Evolutionary conservation across 2,113 vertebrate genomes (phyloP), one percentile per base, ranked within the genome.

Genomic region (Nerophis lumbriciformis): DNA sequence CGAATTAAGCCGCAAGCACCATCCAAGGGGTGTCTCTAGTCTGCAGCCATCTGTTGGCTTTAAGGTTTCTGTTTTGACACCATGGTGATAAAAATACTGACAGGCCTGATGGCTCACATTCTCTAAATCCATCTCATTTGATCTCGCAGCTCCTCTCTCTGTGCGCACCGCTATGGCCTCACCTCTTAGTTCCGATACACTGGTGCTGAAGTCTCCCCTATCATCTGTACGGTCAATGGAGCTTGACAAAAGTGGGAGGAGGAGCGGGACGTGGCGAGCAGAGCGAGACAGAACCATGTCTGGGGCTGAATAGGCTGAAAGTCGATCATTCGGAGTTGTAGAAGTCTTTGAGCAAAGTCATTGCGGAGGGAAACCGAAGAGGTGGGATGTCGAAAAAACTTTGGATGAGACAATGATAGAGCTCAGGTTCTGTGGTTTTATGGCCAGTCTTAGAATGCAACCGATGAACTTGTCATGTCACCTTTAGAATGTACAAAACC

Each of bases 281-380:
- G 60, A 65, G 55, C 47, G 66, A 68, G 63, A 73, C 54, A 50
- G 61, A 79, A 70, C 51, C 60, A 60, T 49, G 66, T 74, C 52
- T 75, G 73, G 44, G 16, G 72, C 13, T 56, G 49, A 44, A 58
- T 54, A 66, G 53, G 16, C 8, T 4, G 48, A 72, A 70, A 77
- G 68, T 63, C 76, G 61, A 69, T 79, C 71, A 61, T 53, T 59
- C 19, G 50, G 49, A 79, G 72, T 83, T 79, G 64, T 7, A 55
- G 28, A 76, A 81, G 83, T 86, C 83, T 79, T 86, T 87, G 79
- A 80, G 69, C 69, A 86, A 86, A 82, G 83, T 84, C 78, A 61
- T 47, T 42, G 59, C 15, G 48, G 39, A 72, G 52, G 59, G 73
- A 66, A 69, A 59, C 63, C 68, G 45, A 57, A 65, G 62, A 72